These are phyloP conservation scores for Hydrozoanthus gracilis DNA, from an alignment of 92 coral and sea anemone species.

Conservation along the genomic window DNA sequence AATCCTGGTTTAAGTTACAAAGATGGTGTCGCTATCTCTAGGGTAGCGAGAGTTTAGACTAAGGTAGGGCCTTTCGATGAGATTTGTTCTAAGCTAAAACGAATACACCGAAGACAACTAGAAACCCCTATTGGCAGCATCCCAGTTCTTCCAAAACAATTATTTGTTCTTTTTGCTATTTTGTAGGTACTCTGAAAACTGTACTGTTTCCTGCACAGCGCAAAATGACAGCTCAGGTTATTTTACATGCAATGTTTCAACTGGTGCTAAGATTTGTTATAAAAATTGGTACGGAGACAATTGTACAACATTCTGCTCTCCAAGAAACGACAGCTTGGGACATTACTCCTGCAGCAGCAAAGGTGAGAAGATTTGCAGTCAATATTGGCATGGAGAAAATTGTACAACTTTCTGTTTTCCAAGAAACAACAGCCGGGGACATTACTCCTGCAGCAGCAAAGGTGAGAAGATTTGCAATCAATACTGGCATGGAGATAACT, in stretches of 20 bases:
- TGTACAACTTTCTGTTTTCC: slow-evolving; percentile 69
- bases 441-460: slow-evolving; percentile 61
- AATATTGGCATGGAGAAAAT: slow-evolving; percentile 67
- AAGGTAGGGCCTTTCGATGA: no score
- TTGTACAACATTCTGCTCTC: slow-evolving; percentile 60
- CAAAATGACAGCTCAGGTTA: slow-evolving; percentile 59
- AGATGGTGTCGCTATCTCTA: no score
- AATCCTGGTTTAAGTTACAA: no score
- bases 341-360: slow-evolving; percentile 61
- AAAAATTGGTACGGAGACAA: slow-evolving; percentile 54
- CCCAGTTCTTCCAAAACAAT: no score
- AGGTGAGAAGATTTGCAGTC: slow-evolving; percentile 69
- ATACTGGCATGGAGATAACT: slow-evolving; percentile 67
- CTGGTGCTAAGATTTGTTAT: slow-evolving; percentile 65
- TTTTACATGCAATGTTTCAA: slow-evolving; percentile 50
- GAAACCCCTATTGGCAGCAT: no score
- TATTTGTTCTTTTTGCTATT: not conserved
- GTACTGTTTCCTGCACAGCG: slow-evolving; percentile 52
- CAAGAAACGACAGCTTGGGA: slow-evolving; percentile 63
- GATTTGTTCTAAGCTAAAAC: no score
- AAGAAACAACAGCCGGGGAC: slow-evolving; percentile 63
- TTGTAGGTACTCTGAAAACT: slow-evolving; percentile 34
- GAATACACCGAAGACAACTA: no score
- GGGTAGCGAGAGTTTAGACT: no score
- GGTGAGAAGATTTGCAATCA: slow-evolving; percentile 65